Evolutionary conservation across 2,888 invertebrate species (phyloP).

Genomic region (Ophion costatus): DNA sequence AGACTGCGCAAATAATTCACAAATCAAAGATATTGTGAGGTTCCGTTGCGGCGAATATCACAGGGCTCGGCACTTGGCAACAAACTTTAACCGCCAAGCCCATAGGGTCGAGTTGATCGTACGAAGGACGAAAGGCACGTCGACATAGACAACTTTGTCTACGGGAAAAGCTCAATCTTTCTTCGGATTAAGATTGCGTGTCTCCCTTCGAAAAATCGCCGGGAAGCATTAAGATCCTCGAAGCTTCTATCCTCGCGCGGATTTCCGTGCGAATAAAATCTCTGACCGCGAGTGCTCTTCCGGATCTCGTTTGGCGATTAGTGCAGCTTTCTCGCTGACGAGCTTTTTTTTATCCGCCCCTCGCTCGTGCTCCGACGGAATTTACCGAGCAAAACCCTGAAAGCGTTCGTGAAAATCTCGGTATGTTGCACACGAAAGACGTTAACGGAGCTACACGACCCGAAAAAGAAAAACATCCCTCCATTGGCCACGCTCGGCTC

Average conservation of each 20-base stretch:
- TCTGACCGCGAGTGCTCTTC: slow-evolving; percentile 20
- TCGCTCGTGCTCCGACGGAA: slow-evolving; percentile 26
- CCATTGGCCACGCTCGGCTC: slow-evolving; percentile 23
- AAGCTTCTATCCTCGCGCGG: slow-evolving; percentile 1
- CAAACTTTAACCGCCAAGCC: background rate
- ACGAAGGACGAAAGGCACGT: background rate
- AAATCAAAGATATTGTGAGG: background rate
- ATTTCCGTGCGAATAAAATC: slow-evolving; percentile 54
- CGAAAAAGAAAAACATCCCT: background rate
- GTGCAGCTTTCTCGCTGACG: slow-evolving; percentile 49
- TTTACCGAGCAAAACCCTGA: slow-evolving; percentile 38
- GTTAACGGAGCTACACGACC: slow-evolving; percentile 25
- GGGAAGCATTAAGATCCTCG: slow-evolving; percentile 1
- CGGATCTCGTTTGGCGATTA: slow-evolving; percentile 57
- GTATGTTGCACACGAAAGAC: slow-evolving; percentile 51
- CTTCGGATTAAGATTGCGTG: slow-evolving; percentile 6
- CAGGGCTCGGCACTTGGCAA: background rate
- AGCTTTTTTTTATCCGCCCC: slow-evolving; percentile 52
- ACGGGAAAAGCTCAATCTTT: slow-evolving; percentile 17
- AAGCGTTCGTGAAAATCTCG: slow-evolving; percentile 44
- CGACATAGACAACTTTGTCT: background rate
- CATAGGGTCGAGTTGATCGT: background rate
- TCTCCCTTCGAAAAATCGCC: background rate
- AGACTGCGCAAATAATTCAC: background rate
- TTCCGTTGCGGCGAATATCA: background rate